These are phyloP conservation scores for Ostrea denselamellosa DNA, from an alignment of 1,140 invertebrate genomes.

Conservation along the genomic window DNA sequence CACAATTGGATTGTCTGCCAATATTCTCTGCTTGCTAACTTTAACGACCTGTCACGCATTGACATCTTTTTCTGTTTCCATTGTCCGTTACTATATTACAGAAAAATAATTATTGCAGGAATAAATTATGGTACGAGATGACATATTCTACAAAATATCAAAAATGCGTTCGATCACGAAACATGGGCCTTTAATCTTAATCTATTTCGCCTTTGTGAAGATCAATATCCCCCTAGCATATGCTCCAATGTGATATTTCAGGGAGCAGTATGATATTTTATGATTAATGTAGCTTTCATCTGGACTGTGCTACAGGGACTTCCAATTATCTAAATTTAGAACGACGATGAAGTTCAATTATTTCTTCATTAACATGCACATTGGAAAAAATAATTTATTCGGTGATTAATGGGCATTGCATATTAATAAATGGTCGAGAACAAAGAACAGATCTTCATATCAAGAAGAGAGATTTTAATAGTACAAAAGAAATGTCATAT, in stretches of 20 bases:
- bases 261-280: neutral
- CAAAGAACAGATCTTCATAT: no score
- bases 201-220: neutral
- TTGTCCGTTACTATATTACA: conserved; percentile 4
- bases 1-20: neutral
- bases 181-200: conserved; percentile 22
- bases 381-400: neutral
- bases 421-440: neutral
- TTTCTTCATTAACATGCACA: conserved; percentile 12
- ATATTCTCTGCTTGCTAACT: neutral
- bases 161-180: conserved; percentile 20
- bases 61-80: neutral
- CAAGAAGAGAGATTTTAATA: no score
- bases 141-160: neutral
- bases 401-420: neutral
- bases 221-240: conserved; percentile 18
- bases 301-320: conserved; percentile 9
- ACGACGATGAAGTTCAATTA: neutral
- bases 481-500: no score
- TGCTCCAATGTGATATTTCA: neutral
- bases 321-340: neutral
- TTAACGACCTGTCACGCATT: neutral
- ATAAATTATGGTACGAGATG: neutral
- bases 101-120: conserved; percentile 9
- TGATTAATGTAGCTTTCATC: conserved; percentile 14